Conservation (phyloP, 2,113 vertebrate species). For the Pteruthius melanotis region DNA sequence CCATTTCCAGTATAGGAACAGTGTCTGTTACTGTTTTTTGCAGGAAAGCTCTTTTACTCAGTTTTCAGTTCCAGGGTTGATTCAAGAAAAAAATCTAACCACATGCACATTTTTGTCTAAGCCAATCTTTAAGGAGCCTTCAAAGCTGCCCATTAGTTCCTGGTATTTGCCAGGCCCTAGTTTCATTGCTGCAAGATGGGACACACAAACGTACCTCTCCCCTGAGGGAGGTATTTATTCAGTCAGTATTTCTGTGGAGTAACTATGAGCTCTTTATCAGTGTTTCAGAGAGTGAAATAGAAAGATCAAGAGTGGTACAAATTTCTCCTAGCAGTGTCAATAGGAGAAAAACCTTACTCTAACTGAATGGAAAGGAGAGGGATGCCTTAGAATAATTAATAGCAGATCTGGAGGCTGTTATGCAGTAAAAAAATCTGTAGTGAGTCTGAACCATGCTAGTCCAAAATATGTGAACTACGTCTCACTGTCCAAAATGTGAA, state of each 20-base stretch:
- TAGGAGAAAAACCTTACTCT: neutral
- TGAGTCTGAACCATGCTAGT: neutral
- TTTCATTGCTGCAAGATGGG: neutral
- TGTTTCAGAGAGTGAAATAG: neutral
- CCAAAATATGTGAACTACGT: neutral
- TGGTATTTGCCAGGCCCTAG: neutral
- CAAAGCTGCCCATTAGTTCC: rapidly evolving
- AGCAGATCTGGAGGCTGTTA: neutral
- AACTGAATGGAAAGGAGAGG: neutral
- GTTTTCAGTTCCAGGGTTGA: neutral
- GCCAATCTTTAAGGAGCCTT: neutral
- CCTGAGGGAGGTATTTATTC: neutral
- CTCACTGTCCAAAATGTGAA: neutral
- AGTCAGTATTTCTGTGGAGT: neutral
- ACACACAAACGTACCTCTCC: neutral
- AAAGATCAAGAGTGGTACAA: neutral
- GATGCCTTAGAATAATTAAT: neutral
- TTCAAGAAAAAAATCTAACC: neutral
- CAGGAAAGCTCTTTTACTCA: neutral
- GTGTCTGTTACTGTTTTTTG: neutral
- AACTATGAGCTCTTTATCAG: neutral
- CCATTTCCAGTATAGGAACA: neutral
- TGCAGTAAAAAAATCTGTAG: neutral
- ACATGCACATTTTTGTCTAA: neutral
- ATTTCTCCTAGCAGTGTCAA: neutral